Conservation (phyloP, 2,797 vertebrate species). For the Silurus lanzhouensis region DNA sequence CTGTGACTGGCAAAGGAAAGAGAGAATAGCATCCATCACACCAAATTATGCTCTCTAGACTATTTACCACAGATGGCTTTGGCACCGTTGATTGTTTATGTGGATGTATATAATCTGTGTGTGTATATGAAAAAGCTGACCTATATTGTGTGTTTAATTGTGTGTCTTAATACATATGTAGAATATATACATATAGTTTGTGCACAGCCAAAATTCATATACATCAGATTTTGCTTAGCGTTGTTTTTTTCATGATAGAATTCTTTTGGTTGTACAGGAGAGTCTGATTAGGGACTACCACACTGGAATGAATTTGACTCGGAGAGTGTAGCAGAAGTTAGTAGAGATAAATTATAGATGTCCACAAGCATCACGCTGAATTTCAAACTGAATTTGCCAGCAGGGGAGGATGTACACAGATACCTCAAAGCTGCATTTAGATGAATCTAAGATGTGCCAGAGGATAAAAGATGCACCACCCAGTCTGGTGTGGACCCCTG, state of each 20-base stretch:
- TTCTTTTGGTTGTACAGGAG: too few relatives aligned
- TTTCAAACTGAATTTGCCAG: constrained; percentile 57
- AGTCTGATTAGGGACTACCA: too few relatives aligned
- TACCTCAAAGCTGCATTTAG: constrained; percentile 18
- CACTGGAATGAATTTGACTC: constrained; percentile 31
- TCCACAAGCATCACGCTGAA: constrained; percentile 55
- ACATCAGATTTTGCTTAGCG: neutral
- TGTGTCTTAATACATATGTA: neutral
- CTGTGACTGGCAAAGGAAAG: neutral
- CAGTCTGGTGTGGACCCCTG: constrained; percentile 23
- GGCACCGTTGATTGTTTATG: neutral
- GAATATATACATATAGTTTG: neutral
- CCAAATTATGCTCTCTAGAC: neutral
- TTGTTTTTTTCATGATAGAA: too few relatives aligned
- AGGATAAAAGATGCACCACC: constrained; percentile 34
- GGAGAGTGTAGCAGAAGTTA: neutral
- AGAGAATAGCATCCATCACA: neutral
- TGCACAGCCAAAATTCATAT: neutral
- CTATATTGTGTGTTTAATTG: neutral
- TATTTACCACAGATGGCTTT: neutral
- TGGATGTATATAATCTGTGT: neutral
- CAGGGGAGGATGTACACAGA: neutral
- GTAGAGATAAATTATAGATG: constrained; percentile 64
- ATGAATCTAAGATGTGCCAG: constrained; percentile 10
- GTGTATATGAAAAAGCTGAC: neutral